phyloP scores from a whole-genome alignment of 2,797 vertebrate species.

The Poecilia gillii region DNA sequence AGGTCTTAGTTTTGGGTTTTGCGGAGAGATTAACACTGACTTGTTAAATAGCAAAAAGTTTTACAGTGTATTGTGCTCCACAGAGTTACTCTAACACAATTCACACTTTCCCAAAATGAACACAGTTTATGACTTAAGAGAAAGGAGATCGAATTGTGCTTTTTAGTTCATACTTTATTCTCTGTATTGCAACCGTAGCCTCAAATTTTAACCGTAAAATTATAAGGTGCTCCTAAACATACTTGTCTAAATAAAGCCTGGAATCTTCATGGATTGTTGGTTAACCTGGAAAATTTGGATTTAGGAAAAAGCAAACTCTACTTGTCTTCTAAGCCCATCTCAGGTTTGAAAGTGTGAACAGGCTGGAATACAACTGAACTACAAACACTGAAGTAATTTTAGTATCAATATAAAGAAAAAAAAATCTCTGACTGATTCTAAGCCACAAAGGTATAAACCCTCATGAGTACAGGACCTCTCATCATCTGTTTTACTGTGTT shows the following conservation, averaged over 20 bases:
- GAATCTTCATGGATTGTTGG: neutral
- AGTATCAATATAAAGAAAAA: neutral
- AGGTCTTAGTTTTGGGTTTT: constrained; percentile 61
- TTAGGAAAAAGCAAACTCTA: neutral
- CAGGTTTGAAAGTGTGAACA: neutral
- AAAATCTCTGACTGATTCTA: neutral
- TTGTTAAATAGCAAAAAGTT: constrained; percentile 42
- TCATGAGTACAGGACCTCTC: neutral
- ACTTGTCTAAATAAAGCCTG: neutral
- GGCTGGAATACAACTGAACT: neutral
- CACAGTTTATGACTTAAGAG: neutral
- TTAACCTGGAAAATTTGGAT: neutral
- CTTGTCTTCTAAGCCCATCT: neutral
- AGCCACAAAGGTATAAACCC: neutral
- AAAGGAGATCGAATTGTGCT: neutral
- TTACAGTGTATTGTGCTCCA: constrained; percentile 40
- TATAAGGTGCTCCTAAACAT: neutral
- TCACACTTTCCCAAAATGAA: constrained; percentile 18
- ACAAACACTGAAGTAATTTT: neutral
- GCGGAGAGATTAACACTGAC: constrained; percentile 45
- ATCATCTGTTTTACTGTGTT: neutral
- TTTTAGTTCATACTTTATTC: neutral
- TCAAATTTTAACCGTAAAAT: neutral
- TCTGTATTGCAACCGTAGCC: neutral
- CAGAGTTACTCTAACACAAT: constrained; percentile 20